Evolutionary conservation across 2,113 vertebrate species (phyloP).

Genomic region (Rostratula benghalensis): DNA sequence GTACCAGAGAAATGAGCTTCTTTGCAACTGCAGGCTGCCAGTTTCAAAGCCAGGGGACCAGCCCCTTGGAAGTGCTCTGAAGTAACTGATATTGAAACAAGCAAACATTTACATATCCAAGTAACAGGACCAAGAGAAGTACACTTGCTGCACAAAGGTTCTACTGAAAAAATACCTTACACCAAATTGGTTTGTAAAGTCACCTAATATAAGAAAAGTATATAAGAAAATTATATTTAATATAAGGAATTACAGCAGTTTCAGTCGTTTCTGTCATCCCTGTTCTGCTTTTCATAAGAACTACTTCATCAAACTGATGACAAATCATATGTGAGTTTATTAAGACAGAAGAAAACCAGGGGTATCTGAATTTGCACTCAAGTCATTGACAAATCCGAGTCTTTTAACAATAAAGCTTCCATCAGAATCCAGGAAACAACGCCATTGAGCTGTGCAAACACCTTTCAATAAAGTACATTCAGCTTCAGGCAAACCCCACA

Average conservation of each 20-base stretch:
- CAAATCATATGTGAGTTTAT: slow-evolving; percentile 28
- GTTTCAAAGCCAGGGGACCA: neutral
- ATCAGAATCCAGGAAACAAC: neutral
- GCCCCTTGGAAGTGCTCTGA: neutral
- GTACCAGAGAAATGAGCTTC: neutral
- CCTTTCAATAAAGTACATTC: neutral
- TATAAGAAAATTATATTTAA: neutral
- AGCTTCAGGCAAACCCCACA: neutral
- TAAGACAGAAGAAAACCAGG: slow-evolving; percentile 28
- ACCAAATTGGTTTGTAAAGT: neutral
- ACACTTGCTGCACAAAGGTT: neutral
- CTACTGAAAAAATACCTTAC: neutral
- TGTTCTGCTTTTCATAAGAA: neutral
- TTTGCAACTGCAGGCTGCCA: neutral
- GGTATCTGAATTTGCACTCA: neutral
- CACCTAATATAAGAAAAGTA: neutral
- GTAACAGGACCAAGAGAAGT: neutral
- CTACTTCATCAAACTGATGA: neutral
- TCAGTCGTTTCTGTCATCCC: neutral
- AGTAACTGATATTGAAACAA: neutral
- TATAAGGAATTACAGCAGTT: neutral
- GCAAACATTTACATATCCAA: neutral
- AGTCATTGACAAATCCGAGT: neutral
- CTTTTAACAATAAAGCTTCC: slow-evolving; percentile 15
- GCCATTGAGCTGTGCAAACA: neutral